Percentiles rank a stretch among this genome's conserved stretches.
phyloP scores from a whole-genome alignment of 2,888 invertebrate species.

The Plagiodera versicolora region DNA sequence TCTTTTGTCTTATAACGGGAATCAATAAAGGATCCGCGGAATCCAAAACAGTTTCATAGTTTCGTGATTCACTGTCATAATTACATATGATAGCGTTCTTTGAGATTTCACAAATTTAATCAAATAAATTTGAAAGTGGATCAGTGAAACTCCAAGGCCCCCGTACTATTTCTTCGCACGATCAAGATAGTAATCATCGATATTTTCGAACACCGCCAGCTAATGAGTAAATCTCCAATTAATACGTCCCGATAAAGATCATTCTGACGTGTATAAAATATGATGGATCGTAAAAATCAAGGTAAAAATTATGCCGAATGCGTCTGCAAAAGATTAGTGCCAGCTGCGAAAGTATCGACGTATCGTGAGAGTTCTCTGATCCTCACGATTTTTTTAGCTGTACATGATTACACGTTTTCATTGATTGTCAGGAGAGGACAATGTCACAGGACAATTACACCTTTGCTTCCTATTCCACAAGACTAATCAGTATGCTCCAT shows the following conservation, averaged over 20 bases:
- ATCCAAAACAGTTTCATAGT: too few species aligned
- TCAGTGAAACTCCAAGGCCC: background rate
- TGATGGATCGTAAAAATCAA: slow-evolving; percentile 16
- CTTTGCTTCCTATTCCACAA: too few species aligned
- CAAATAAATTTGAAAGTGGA: too few species aligned
- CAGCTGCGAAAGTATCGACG: slow-evolving; percentile 10
- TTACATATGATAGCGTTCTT: too few species aligned
- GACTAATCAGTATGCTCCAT: too few species aligned
- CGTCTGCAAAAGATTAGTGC: background rate
- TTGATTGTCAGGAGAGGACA: too few species aligned
- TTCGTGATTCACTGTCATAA: too few species aligned
- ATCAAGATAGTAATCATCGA: slow-evolving; percentile 4
- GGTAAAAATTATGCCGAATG: background rate
- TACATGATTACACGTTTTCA: too few species aligned
- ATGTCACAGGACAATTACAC: too few species aligned
- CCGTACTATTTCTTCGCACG: background rate
- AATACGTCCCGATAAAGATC: slow-evolving; percentile 21
- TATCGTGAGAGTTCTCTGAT: slow-evolving; percentile 1
- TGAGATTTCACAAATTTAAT: too few species aligned
- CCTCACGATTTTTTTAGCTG: background rate
- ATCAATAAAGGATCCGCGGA: too few species aligned
- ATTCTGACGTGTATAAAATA: slow-evolving; percentile 18
- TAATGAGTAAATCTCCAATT: slow-evolving; percentile 14
- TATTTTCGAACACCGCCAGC: slow-evolving; percentile 8
- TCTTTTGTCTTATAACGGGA: too few species aligned